phyloP scores from a whole-genome alignment of 1,140 invertebrate genomes.

The Hyphantria cunea region DNA sequence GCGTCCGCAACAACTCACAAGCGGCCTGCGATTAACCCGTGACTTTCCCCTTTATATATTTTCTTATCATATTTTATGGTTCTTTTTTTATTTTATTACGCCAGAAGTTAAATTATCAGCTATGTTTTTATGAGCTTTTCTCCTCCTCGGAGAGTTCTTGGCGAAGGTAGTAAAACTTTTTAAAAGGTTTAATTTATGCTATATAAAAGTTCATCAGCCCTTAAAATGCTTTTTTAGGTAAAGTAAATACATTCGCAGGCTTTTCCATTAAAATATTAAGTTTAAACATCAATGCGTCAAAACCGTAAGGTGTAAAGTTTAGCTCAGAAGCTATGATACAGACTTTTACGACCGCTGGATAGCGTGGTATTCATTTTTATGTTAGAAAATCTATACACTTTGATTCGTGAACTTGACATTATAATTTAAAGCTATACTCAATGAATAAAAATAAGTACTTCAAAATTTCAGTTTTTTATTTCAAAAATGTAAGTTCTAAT shows the following conservation, averaged over 20 bases:
- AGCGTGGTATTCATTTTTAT: too few relatives aligned
- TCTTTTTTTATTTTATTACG: conserved; percentile 12
- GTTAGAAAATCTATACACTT: too few relatives aligned
- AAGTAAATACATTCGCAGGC: not conserved
- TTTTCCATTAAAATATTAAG: not conserved
- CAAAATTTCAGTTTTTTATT: too few relatives aligned
- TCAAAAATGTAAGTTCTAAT: too few relatives aligned
- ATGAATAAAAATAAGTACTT: too few relatives aligned
- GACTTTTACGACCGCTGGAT: too few relatives aligned
- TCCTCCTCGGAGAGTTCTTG: too few relatives aligned
- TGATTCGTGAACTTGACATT: too few relatives aligned
- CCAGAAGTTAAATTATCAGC: conserved; percentile 12
- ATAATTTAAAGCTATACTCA: too few relatives aligned
- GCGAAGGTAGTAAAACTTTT: conserved; percentile 12
- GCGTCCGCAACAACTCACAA: conserved; percentile 8
- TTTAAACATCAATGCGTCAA: too few relatives aligned
- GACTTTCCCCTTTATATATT: conserved; percentile 8
- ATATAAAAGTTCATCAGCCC: conserved; percentile 9
- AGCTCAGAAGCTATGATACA: too few relatives aligned
- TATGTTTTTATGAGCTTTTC: conserved; percentile 13
- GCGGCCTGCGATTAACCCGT: conserved; percentile 19
- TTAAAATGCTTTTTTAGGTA: not conserved
- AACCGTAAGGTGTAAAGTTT: too few relatives aligned
- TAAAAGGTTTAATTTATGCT: conserved; percentile 14
- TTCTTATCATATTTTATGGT: conserved; percentile 20